Base-by-base conservation (phyloP, 1,140 invertebrate species). In the Drosophila pectinifera region DNA sequence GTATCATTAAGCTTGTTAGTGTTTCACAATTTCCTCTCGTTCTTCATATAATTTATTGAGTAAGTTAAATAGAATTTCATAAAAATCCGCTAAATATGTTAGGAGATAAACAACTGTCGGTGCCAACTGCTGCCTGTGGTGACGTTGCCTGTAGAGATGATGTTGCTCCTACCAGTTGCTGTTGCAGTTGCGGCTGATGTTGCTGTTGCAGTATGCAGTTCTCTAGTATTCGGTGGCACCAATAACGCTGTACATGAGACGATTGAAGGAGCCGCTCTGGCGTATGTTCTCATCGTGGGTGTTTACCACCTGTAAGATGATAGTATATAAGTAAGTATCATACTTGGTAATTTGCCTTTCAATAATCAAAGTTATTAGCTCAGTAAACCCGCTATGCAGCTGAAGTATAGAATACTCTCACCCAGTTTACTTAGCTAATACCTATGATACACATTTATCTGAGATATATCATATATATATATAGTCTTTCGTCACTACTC, bases 251-350 rank as follows among this genome's bases (percentile, higher is more conserved):
- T 96, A 95, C 97, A 98, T 98, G 83, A 98, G 95, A 90, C 96
- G 95, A 92, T 96, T 97, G 94, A 98, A 98, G 67, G 96, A 97
- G 92, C 96, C 95, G 92, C 97, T 98, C 92, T 98, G 97, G 82
- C 97, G 96, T 90, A 98, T 98, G 79, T 95, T 95, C 84, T 97
- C 96, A 85, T 95, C 94, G 55, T 94, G 78, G 57, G 89, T 76
- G 73, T 92, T 92, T 91, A 92, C 91, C 90, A 89, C 91, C 92
- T 92, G 13, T 16, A 69, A 34, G 4, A n/a, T n/a, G n/a, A n/a
- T n/a, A 48, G 20, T 8, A 24, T 26, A 18, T n/a, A 39, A 36
- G 26, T 6, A n/a, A n/a, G n/a, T n/a, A n/a, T n/a, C 22, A 18
- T 34, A 34, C 0, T 18, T 18, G n/a, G 8, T 4, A 5, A 14